Percentiles rank a stretch among this genome's conserved stretches.
These are phyloP conservation scores for Limnephilus rhombicus DNA, from an alignment of 2,888 invertebrate species.

Conservation along the genomic window DNA sequence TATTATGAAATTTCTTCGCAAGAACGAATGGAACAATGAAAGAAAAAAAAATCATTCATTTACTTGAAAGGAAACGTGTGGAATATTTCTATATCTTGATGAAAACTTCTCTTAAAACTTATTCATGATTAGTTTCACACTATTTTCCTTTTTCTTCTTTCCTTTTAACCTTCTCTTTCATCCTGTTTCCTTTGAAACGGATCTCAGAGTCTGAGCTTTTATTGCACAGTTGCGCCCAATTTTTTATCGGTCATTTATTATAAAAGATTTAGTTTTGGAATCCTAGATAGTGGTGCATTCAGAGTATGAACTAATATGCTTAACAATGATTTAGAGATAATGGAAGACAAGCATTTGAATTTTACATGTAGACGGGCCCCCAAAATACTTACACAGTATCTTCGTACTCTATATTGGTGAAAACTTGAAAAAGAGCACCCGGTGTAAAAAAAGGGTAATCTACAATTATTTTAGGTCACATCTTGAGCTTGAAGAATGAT, in stretches of 20 bases:
- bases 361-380: no score
- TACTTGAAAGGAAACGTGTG: background rate
- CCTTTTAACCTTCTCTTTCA: background rate
- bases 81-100: conserved; percentile 22
- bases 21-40: background rate
- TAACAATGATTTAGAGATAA: background rate
- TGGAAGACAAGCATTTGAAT: background rate
- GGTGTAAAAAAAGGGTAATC: background rate
- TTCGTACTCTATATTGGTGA: no score
- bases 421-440: background rate
- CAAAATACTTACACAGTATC: no score
- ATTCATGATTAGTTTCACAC: conserved; percentile 35
- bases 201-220: background rate
- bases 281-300: background rate
- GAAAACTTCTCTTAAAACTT: conserved; percentile 30
- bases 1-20: background rate
- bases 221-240: conserved; percentile 43
- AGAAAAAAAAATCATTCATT: background rate
- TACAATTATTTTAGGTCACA: no score
- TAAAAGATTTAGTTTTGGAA: conserved; percentile 41
- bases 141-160: background rate
- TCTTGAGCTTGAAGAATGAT: no score
- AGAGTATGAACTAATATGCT: background rate
- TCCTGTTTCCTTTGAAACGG: conserved; percentile 16
- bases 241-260: conserved; percentile 39